Conservation (phyloP, 2,113 vertebrate genomes). For the Ageneiosus marmoratus region DNA sequence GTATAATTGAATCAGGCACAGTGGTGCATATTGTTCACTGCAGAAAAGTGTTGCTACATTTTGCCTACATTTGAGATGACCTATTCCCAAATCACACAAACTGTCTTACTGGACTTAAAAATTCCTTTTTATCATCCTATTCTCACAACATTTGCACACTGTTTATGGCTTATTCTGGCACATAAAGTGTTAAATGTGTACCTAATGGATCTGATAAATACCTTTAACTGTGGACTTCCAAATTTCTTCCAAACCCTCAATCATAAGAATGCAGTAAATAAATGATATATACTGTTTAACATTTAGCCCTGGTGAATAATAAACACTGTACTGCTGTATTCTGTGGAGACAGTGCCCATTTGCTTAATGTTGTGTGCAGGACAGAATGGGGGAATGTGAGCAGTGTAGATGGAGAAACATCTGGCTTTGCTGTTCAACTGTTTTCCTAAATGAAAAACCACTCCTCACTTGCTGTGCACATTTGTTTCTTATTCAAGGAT, state of each 20-base stretch:
- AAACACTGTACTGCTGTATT: background rate
- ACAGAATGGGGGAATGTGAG: slow-evolving; percentile 26
- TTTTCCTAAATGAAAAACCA: slow-evolving; percentile 40
- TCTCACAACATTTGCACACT: background rate
- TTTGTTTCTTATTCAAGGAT: slow-evolving; percentile 48
- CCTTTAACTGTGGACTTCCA: background rate
- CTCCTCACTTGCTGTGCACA: slow-evolving; percentile 34
- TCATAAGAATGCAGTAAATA: slow-evolving; percentile 7
- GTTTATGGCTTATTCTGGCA: background rate
- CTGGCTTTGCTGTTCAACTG: slow-evolving; percentile 36
- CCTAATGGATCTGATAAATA: background rate
- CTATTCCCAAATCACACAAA: background rate
- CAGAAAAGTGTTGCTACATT: too few species aligned
- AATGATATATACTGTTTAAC: background rate
- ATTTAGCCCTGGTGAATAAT: slow-evolving; percentile 6
- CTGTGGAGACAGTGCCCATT: slow-evolving; percentile 22
- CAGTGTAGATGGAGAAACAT: slow-evolving; percentile 47
- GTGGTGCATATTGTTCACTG: too few species aligned
- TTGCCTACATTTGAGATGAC: background rate
- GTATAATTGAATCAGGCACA: too few species aligned
- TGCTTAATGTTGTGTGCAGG: slow-evolving; percentile 27
- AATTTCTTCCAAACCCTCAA: background rate
- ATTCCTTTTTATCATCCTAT: background rate
- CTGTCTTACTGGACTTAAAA: background rate
- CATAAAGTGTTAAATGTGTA: background rate